Percentiles rank a stretch among this genome's conserved stretches.
phyloP scores from a whole-genome alignment of 2,797 vertebrate species.

The Phaenicophaeus curvirostris region DNA sequence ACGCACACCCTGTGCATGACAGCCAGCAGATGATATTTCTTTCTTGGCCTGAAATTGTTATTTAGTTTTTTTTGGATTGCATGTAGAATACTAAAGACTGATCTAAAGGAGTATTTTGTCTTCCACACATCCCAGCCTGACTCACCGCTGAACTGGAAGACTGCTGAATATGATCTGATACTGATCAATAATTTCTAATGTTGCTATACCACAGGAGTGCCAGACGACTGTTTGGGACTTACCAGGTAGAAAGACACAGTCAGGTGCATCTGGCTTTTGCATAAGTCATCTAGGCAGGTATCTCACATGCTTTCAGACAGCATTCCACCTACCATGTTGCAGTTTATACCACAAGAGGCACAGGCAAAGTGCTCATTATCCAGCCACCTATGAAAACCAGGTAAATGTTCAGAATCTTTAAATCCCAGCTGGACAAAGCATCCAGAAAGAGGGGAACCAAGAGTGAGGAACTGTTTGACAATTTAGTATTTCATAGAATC shows the following conservation, averaged over 20 bases:
- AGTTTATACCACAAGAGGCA: not conserved
- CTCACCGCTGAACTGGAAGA: not conserved
- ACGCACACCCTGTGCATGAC: not conserved
- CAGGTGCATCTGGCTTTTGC: not conserved
- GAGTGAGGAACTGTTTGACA: not conserved
- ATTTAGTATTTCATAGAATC: too few species aligned
- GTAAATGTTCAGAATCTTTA: not conserved
- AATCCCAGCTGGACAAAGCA: not conserved
- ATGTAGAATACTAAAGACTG: too few species aligned
- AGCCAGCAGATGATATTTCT: not conserved
- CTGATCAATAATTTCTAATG: not conserved
- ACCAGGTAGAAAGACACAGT: not conserved
- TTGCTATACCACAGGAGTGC: not conserved
- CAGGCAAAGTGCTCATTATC: not conserved
- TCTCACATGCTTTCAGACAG: not conserved
- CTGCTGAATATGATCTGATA: not conserved
- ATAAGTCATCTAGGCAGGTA: not conserved
- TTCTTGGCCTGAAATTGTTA: not conserved
- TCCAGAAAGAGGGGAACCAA: not conserved
- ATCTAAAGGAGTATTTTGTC: not conserved
- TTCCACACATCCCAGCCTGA: not conserved
- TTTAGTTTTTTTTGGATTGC: too few species aligned
- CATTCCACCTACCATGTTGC: fast-evolving
- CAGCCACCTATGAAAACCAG: not conserved
- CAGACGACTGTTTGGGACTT: not conserved